phyloP scores from a whole-genome alignment of 2,797 vertebrate species.

The Premnoplex brunnescens region DNA sequence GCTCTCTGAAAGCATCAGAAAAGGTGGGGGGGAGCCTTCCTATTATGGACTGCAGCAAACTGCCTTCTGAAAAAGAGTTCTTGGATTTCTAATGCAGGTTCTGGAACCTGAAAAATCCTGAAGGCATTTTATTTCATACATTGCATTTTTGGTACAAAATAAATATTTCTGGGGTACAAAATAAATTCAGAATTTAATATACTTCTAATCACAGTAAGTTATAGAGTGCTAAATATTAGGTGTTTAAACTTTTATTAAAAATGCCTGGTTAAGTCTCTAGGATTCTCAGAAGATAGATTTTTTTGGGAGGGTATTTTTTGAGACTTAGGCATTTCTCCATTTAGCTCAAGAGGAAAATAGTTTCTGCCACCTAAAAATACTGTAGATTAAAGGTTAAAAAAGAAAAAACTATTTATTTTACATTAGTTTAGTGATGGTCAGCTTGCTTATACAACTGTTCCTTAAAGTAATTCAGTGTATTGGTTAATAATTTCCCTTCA shows the following conservation, averaged over 20 bases:
- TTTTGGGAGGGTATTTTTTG: background rate
- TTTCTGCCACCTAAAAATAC: background rate
- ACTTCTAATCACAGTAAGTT: background rate
- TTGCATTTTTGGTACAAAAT: background rate
- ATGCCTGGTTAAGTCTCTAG: background rate
- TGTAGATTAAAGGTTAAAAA: background rate
- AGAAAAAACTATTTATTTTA: background rate
- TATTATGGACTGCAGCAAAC: background rate
- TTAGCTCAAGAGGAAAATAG: background rate
- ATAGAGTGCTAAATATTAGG: background rate
- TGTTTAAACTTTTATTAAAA: background rate
- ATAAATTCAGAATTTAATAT: background rate
- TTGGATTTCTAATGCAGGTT: background rate
- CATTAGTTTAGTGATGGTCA: background rate
- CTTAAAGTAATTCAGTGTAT: background rate
- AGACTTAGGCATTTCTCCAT: background rate
- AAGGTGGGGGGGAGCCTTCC: rapidly evolving
- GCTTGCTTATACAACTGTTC: background rate
- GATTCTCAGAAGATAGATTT: background rate
- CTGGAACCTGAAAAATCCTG: background rate
- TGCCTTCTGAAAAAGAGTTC: background rate
- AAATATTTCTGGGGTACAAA: background rate
- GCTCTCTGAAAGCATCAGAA: background rate
- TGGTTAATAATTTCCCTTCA: background rate
- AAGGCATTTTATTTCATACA: background rate